phyloP scores from a whole-genome alignment of 2,113 vertebrate genomes.

The Cygnus buccinator region DNA sequence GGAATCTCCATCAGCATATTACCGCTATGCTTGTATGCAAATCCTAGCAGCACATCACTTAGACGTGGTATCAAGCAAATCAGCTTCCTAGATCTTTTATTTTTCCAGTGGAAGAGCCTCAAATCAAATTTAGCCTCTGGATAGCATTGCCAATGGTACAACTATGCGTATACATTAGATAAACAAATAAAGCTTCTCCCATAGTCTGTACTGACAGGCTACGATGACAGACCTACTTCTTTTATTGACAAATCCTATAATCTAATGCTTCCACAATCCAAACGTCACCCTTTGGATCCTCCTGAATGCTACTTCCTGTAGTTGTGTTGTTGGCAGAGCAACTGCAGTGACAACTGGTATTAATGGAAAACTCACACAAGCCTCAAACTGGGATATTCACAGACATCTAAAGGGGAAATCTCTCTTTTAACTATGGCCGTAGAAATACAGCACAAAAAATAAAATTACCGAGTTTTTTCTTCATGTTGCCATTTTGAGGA shows the following conservation, averaged over 20 bases:
- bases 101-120: conserved; percentile 2
- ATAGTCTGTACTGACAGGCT: background rate
- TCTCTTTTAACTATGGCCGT: background rate
- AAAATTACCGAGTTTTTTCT: background rate
- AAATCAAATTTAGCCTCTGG: background rate
- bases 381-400: background rate
- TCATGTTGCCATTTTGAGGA: background rate
- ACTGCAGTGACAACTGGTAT: background rate
- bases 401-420: background rate
- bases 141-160: background rate
- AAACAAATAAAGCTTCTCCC: background rate
- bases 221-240: background rate
- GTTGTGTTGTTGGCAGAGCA: background rate
- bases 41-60: background rate
- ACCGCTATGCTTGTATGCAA: background rate
- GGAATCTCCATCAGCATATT: background rate
- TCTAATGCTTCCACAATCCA: background rate
- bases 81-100: background rate
- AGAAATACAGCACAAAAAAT: background rate
- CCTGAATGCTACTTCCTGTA: background rate
- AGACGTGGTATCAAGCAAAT: background rate
- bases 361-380: background rate
- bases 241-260: background rate
- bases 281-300: background rate
- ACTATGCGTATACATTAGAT: background rate